Conservation (phyloP, 2,797 vertebrate genomes). For the Pitangus sulphuratus region DNA sequence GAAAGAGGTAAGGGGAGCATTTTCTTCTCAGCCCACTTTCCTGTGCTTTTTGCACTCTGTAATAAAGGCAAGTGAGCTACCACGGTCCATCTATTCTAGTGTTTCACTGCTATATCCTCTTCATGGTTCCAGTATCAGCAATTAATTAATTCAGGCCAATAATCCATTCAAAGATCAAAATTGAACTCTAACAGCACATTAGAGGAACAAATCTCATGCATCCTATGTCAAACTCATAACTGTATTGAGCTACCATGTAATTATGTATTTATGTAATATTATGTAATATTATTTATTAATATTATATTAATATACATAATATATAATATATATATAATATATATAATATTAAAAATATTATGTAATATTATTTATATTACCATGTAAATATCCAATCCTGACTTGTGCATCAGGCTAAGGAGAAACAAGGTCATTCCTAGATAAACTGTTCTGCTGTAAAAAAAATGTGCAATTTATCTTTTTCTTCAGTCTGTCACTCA, state of each 20-base stretch:
- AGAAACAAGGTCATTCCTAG: neutral
- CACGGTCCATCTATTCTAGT: neutral
- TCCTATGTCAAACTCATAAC: neutral
- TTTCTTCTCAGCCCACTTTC: neutral
- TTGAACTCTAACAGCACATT: neutral
- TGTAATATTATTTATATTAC: too few relatives aligned
- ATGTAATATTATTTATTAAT: too few relatives aligned
- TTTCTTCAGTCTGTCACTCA: neutral
- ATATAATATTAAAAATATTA: too few relatives aligned
- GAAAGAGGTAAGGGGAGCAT: neutral
- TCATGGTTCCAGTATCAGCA: neutral
- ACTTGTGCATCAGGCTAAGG: neutral
- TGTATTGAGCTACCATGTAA: neutral
- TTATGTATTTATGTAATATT: too few relatives aligned
- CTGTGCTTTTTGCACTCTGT: neutral
- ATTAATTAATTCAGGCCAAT: neutral
- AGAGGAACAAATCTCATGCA: neutral
- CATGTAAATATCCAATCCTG: neutral
- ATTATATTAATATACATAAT: too few relatives aligned
- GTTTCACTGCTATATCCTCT: neutral
- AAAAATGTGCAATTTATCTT: neutral
- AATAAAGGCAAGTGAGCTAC: neutral
- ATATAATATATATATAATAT: too few relatives aligned
- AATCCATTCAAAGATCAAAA: neutral
- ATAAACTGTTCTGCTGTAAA: neutral